Base-by-base conservation (phyloP, 35 echinoderm and acorn worm genomes). In the Diadema setosum region DNA sequence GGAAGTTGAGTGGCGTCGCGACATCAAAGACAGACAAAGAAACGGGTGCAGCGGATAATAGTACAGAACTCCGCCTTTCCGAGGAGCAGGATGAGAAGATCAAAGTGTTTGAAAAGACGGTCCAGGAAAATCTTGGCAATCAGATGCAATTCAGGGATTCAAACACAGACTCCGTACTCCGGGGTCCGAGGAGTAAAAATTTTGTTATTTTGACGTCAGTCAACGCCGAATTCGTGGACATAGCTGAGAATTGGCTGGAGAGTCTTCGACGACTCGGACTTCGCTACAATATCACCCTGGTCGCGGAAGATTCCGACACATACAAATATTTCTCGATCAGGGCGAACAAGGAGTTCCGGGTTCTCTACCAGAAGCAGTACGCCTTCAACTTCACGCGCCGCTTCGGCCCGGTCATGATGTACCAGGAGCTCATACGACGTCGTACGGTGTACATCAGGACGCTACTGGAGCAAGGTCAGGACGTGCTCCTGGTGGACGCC, bases 371-470 rank as follows among this genome's bases (percentile, higher is more conserved):
- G 30, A 58, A 83, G 21, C 45, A 83, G 81, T 83, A 56, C 17
- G 52, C 26, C 3, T 83, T 83, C 52, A 83, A 83, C 52, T 83
- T 83, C 81, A 83, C 81, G 24, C 25, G 52, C 24, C 26, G 52
- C n/a, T 83, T 35, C 52, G 3, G 14, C 0, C 52, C 45, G 48
- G 43, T 15, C 26, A 58, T 83, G 45, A 30, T 56, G 52, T 83
- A 83, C 33, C 81, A 83, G 52, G 81, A 83, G 14, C 81, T 83
- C 44, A 83, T 83, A 18, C 81, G 81, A 55, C 81, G 52, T 24
- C 41, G 81, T 24, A 83, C 81, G 12, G 81, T 83, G 11, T 83
- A 83, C 46, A 83, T 83, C 30, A 48, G 33, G 30, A 83, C 81
- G 1, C 44, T 83, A 18, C 81, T 56, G 3, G 81, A 83, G 39